Evolutionary conservation across 2,797 vertebrate genomes (phyloP).

Genomic region (Helostoma temminkii): DNA sequence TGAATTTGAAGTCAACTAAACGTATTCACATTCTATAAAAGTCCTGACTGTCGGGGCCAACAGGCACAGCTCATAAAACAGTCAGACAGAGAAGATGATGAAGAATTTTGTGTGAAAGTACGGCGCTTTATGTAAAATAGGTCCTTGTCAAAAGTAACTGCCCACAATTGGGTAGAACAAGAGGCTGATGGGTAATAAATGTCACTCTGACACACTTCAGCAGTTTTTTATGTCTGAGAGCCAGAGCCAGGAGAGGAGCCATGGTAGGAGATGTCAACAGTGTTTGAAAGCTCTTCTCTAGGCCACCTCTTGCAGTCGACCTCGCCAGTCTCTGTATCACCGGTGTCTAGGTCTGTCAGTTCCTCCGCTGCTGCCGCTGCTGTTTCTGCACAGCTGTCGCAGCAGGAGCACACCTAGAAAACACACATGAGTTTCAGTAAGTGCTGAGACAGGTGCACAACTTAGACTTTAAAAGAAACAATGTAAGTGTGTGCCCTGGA

Average conservation of each 20-base stretch:
- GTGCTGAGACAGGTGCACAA: not conserved
- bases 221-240: constrained; percentile 7
- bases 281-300: constrained; percentile 56
- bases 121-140: constrained; percentile 7
- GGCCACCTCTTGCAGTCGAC: constrained; percentile 55
- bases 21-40: constrained; percentile 37
- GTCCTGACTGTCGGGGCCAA: constrained; percentile 6
- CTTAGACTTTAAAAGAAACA: too few relatives aligned
- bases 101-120: not conserved
- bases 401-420: constrained; percentile 80
- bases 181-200: constrained; percentile 2
- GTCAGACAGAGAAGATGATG: constrained; percentile 16
- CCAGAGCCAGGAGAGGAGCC: not conserved
- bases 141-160: constrained; percentile 6
- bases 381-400: constrained; percentile 68
- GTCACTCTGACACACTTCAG: constrained; percentile 12
- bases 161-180: constrained; percentile 14
- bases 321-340: constrained; percentile 76
- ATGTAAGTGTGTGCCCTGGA: not conserved
- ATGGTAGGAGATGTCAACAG: constrained; percentile 19
- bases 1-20: not conserved
- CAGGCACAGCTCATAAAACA: constrained; percentile 13
- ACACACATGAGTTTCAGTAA: constrained; percentile 23
- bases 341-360: constrained; percentile 83
- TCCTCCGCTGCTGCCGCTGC: constrained; percentile 77